Evolutionary conservation across 2,888 invertebrate species (phyloP), one percentile per base, ranked within the genome.

Genomic region (Leucophora obtusa): DNA sequence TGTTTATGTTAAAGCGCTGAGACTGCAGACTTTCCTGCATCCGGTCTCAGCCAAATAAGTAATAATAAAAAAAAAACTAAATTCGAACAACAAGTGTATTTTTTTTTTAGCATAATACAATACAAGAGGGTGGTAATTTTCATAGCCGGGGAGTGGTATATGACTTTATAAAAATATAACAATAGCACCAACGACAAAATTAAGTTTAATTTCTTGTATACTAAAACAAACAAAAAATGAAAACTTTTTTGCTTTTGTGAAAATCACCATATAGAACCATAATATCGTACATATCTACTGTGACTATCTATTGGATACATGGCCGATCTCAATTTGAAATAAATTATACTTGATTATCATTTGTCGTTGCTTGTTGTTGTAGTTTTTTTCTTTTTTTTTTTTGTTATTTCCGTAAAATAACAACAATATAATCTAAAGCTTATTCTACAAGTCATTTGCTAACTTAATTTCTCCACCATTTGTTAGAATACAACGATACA

Each of bases 371-470:
- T 28, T 28, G 28, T 28, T 58, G 53, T 71, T 85, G 85, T 86
- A 86, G 83, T 83, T 79, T 47, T 47, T 38, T 71, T 38, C 76
- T 82, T 83, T 81, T 82, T 77, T 72, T 81, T 82, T 83, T 65
- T 85, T 82, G 82, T 70, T 80, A 66, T 78, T 71, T 83, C 73
- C 79, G 83, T 85, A 78, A 75, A 66, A 72, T 65, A 62, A 74
- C 54, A 73, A 60, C 54, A 63, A 69, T 72, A 75, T 47, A 28
- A 28, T 24, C 56, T 68, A 66, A 78, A 65, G 81, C 63, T 63
- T 79, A 84, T 86, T 88, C 88, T 88, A 88, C 87, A 88, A 88
- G 88, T 88, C 87, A 88, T 88, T 88, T 87, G 86, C 84, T 86
- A 87, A 88, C 86, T 88, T 87, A 87, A 88, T 88, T 88, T 85